Evolutionary conservation across 2,888 invertebrate species (phyloP).

Genomic region (Diplazon laetatorius): DNA sequence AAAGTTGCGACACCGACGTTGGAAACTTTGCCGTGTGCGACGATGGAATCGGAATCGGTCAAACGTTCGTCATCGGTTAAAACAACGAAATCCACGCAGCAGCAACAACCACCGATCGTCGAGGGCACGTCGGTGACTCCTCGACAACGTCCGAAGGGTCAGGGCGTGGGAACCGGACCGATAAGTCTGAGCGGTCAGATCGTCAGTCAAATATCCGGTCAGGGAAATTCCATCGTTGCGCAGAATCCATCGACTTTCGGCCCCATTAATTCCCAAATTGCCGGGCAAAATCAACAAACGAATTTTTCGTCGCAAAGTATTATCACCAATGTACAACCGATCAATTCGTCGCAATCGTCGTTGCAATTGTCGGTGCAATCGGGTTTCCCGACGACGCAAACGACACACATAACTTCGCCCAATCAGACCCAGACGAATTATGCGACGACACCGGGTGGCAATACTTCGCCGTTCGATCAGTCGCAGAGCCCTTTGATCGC

Average conservation of each 20-base stretch:
- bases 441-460: no score
- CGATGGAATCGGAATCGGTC: conserved; percentile 87
- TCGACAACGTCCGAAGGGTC: conserved; percentile 91
- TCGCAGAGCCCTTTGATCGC: conserved; percentile 78
- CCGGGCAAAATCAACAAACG: conserved; percentile 70
- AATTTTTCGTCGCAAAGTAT: conserved; percentile 68
- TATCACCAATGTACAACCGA: conserved; percentile 65
- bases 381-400: conserved; percentile 66
- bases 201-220: conserved; percentile 81
- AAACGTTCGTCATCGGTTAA: conserved; percentile 85
- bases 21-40: conserved; percentile 87
- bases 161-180: conserved; percentile 78
- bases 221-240: conserved; percentile 74
- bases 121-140: conserved; percentile 93
- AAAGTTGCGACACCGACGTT: conserved; percentile 87
- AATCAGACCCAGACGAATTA: conserved; percentile 75
- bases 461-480: conserved; percentile 75
- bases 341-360: conserved; percentile 66
- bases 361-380: conserved; percentile 66
- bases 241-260: no score
- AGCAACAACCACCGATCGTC: conserved; percentile 83
- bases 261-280: conserved; percentile 74
- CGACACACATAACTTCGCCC: conserved; percentile 77
- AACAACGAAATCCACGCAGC: conserved; percentile 82
- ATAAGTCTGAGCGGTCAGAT: conserved; percentile 80